Evolutionary conservation across 2,888 invertebrate species (phyloP).

Genomic region (Caenorhabditis wallacei): DNA sequence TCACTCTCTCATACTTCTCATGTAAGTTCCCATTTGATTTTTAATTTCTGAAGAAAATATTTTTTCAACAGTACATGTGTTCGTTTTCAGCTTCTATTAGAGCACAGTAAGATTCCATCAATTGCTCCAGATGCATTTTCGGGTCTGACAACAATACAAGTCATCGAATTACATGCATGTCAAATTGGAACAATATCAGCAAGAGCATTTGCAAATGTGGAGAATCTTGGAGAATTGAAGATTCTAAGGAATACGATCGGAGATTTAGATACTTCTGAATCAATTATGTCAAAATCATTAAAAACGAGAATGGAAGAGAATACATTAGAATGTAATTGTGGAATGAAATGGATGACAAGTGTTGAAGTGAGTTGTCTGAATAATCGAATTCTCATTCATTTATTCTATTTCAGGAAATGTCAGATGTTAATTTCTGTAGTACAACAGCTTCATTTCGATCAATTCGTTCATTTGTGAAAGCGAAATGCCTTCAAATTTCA

Average conservation of each 20-base stretch:
- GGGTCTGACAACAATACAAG: conserved; percentile 70
- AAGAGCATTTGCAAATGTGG: conserved; percentile 69
- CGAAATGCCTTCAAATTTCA: conserved; percentile 39
- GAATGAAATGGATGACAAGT: conserved; percentile 72
- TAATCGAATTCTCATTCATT: too few relatives aligned
- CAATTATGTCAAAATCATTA: conserved; percentile 65
- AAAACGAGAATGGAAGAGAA: conserved; percentile 72
- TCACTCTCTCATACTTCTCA: conserved; percentile 60
- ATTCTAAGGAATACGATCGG: conserved; percentile 68
- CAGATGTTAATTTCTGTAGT: conserved; percentile 70
- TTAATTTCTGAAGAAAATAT: background rate
- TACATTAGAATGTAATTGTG: conserved; percentile 68
- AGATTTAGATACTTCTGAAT: conserved; percentile 66
- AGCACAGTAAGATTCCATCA: conserved; percentile 61
- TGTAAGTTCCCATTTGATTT: conserved; percentile 19
- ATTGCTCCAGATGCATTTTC: conserved; percentile 73
- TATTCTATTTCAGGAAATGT: conserved; percentile 65
- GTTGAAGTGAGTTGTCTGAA: conserved; percentile 33
- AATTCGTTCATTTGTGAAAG: conserved; percentile 63
- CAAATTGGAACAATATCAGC: conserved; percentile 69
- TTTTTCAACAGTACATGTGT: background rate
- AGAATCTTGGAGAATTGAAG: conserved; percentile 68
- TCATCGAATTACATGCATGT: conserved; percentile 72
- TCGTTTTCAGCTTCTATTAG: conserved; percentile 71
- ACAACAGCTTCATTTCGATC: conserved; percentile 69